A percentile compares a stretch with the other conserved stretches of the same genome.
These are phyloP conservation scores for Leptinotarsa peninsularis DNA, from an alignment of 2,888 invertebrate species.

Conservation along the genomic window DNA sequence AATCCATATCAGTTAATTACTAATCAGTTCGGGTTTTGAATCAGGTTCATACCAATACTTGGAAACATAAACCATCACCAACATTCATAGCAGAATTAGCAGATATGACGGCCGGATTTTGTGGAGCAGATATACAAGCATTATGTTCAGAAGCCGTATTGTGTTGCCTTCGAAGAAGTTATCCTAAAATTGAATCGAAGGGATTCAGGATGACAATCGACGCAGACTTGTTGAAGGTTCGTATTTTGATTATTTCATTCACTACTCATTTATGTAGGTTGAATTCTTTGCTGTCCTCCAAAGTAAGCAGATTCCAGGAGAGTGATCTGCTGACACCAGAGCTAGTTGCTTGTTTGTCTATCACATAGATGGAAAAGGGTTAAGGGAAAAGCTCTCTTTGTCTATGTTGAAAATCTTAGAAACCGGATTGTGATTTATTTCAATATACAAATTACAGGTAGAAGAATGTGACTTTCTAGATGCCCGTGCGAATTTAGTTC, in stretches of 20 bases:
- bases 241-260: not conserved
- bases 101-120: constrained; percentile 75
- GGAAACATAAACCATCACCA: constrained; percentile 67
- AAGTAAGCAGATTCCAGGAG: too few relatives aligned
- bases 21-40: too few relatives aligned
- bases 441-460: constrained; percentile 51
- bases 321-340: too few relatives aligned
- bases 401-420: too few relatives aligned
- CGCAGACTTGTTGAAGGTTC: constrained; percentile 51
- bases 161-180: constrained; percentile 80
- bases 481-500: constrained; percentile 58
- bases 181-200: constrained; percentile 85
- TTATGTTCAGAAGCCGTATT: constrained; percentile 86
- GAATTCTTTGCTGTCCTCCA: too few relatives aligned
- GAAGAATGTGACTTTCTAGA: constrained; percentile 61
- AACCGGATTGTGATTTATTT: too few relatives aligned
- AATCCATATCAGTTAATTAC: too few relatives aligned
- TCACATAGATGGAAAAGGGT: too few relatives aligned
- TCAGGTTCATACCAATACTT: constrained; percentile 66
- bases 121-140: constrained; percentile 89
- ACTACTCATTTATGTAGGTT: not conserved
- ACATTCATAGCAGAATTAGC: constrained; percentile 71
- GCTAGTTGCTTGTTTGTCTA: too few relatives aligned
- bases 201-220: constrained; percentile 54
- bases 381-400: too few relatives aligned